Evolutionary conservation across 2,113 vertebrate species (phyloP).

Genomic region (Oryzias curvinotus): DNA sequence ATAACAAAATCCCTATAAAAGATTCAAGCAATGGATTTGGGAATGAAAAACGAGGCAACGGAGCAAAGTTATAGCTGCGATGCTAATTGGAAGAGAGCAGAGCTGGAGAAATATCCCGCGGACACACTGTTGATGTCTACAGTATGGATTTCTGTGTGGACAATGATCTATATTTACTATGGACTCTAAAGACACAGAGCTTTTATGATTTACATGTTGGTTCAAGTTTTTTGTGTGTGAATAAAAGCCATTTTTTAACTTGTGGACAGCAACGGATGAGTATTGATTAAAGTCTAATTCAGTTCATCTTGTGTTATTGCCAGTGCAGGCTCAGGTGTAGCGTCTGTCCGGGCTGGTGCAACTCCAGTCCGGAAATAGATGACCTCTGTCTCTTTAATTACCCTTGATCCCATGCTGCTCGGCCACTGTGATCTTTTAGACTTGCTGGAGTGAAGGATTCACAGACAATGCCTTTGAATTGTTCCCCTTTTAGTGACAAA

Average conservation of each 20-base stretch:
- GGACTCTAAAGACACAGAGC: conserved; percentile 65
- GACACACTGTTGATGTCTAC: conserved; percentile 53
- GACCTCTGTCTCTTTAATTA: conserved; percentile 63
- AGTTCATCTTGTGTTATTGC: conserved; percentile 55
- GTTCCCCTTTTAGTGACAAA: conserved; percentile 13
- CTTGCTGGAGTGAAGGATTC: conserved; percentile 19
- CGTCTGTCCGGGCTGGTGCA: conserved; percentile 30
- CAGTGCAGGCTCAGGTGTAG: conserved; percentile 35
- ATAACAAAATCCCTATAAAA: conserved; percentile 55
- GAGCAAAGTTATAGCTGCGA: conserved; percentile 58
- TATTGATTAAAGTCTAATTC: conserved; percentile 75
- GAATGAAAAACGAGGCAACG: conserved; percentile 64
- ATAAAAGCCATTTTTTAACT: conserved; percentile 62
- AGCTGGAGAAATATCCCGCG: conserved; percentile 53
- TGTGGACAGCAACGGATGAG: conserved; percentile 68
- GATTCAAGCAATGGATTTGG: conserved; percentile 64
- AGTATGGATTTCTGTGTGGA: conserved; percentile 65
- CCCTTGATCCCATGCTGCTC: conserved; percentile 44
- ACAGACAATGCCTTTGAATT: not conserved
- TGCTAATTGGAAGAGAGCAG: conserved; percentile 70
- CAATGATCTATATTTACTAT: conserved; percentile 73
- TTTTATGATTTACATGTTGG: conserved; percentile 73
- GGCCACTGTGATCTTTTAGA: conserved; percentile 28
- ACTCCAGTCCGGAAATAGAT: conserved; percentile 45
- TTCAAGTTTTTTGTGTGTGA: conserved; percentile 46